phyloP scores from a whole-genome alignment of 2,888 invertebrate species.

The Habrosyne pyritoides region DNA sequence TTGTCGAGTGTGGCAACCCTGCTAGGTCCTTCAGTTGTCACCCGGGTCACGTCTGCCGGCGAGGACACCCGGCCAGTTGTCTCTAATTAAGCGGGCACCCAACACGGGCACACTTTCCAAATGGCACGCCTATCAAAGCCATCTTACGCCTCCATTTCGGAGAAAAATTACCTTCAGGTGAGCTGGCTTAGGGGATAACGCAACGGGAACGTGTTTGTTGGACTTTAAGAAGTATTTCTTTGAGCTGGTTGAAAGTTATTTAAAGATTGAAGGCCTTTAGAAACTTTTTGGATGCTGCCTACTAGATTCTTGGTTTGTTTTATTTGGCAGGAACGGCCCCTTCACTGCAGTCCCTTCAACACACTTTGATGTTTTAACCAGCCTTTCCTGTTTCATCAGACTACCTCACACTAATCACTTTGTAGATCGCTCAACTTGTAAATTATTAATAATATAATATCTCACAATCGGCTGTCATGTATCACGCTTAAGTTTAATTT shows the following conservation, averaged over 20 bases:
- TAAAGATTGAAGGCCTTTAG: too few relatives aligned
- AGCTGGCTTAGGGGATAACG: neutral
- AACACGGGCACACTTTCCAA: conserved; percentile 38
- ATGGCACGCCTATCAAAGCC: conserved; percentile 48
- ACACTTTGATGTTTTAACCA: neutral
- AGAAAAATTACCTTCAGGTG: conserved; percentile 38
- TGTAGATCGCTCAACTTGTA: neutral
- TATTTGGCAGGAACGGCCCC: too few relatives aligned
- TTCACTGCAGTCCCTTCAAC: neutral
- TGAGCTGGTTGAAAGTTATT: too few relatives aligned
- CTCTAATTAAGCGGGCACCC: conserved; percentile 32
- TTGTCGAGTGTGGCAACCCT: conserved; percentile 11
- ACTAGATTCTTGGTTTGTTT: neutral
- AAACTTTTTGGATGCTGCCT: too few relatives aligned
- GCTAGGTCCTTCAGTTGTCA: conserved; percentile 21
- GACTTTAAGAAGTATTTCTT: neutral
- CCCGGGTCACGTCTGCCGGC: conserved; percentile 32
- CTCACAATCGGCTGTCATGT: conserved; percentile 5
- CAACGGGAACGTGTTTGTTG: neutral
- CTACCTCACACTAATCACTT: neutral
- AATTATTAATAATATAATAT: neutral
- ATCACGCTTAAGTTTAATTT: conserved; percentile 7
- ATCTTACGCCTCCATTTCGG: conserved; percentile 45
- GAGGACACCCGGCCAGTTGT: conserved; percentile 19
- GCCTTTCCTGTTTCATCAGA: neutral